Base-by-base conservation (phyloP, 1,140 invertebrate genomes). In the Oedothorax gibbosus region DNA sequence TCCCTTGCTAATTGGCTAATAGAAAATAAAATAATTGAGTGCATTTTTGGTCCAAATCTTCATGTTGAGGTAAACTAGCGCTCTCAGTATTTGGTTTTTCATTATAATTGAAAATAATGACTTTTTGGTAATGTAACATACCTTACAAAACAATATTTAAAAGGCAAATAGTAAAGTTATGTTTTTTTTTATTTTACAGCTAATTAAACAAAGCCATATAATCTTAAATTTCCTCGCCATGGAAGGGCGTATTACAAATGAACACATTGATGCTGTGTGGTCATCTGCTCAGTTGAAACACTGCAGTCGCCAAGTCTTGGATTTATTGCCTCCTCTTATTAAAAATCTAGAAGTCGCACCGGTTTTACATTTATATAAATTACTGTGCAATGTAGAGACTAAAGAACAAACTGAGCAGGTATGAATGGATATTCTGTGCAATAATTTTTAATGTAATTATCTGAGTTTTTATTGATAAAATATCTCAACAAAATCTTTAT, bases 31-130 rank as follows among this genome's bases (percentile, higher is more conserved):
- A 97, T 99, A 73, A 95, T 98, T 87, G 95, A 96, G 88, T 96
- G 98, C 89, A 94, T 98, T 60, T 99, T 98, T 92, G 97, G 97
- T 57, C 97, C 97, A 66, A 98, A 98, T 92, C 91, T 98, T 77
- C 97, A 98, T 91, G 96, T 98, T 54, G 97, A 98, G 92, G 94
- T 96, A 90, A 91, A 87, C 12, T 18, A n/a, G n/a, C n/a, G 1
- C 57, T 15, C 57, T 62, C 18, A 62, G 12, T 15, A 18, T 15
- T 62, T 62, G 18, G 1, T 62, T 2, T 62, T 15, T 62, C 18
- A 15, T 62, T 62, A 62, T 35, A 35, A 35, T 35, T 35, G 35
- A 35, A 1, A 35, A 5, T 35, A 35, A 35, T 2, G 5, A 35
- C 35, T 35, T 35, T 35, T 35, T 35, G 5, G 5, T 35, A 1